A percentile compares a stretch with the other conserved stretches of the same genome.
Evolutionary conservation across 2,113 vertebrate genomes (phyloP).

Genomic region (Saccopteryx leptura): DNA sequence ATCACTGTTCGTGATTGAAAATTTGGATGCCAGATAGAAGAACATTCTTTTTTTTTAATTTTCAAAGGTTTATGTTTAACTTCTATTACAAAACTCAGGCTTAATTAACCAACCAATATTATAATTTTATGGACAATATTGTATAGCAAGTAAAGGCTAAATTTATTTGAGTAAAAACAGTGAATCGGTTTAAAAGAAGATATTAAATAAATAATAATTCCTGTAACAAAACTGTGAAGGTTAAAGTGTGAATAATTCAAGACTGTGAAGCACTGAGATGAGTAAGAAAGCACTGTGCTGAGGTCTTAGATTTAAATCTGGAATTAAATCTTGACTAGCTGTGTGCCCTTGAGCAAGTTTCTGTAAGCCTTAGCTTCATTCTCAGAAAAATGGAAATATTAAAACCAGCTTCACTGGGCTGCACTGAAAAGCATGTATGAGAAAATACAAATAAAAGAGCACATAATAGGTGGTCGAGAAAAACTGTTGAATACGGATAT

Average conservation of each 20-base stretch:
- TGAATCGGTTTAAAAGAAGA: neutral
- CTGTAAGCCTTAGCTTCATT: neutral
- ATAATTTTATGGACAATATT: neutral
- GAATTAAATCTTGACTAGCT: neutral
- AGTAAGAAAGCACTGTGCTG: neutral
- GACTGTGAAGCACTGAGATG: neutral
- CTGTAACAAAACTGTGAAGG: neutral
- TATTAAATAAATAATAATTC: neutral
- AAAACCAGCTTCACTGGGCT: neutral
- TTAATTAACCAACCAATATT: neutral
- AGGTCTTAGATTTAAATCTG: neutral
- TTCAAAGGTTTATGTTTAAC: neutral
- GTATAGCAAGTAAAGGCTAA: conserved; percentile 29
- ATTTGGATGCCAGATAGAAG: neutral
- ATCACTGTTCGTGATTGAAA: neutral
- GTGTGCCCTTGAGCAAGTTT: neutral
- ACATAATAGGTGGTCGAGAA: neutral
- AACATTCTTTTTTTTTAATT: neutral
- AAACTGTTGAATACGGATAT: neutral
- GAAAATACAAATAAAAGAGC: neutral
- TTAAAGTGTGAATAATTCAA: neutral
- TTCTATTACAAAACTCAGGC: neutral
- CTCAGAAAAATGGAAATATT: conserved; percentile 41
- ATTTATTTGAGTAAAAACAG: conserved; percentile 24
- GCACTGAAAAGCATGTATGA: neutral